Conservation (phyloP, 1,140 invertebrate species). For the Luehdorfia chinensis region DNA sequence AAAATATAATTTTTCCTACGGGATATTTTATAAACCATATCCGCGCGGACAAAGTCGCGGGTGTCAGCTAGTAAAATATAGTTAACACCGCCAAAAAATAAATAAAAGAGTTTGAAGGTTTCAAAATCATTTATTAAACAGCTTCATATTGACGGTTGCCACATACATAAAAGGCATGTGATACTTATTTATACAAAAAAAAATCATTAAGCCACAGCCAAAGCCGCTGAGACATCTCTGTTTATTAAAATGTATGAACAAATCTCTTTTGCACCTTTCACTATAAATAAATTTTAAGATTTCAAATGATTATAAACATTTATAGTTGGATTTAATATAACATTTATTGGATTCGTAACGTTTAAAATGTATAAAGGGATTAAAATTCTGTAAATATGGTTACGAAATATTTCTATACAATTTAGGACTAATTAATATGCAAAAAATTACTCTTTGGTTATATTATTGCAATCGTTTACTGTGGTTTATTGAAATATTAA, state of each 20-base stretch:
- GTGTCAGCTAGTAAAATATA: too few relatives aligned
- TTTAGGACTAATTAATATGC: not conserved
- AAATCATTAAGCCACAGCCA: not conserved
- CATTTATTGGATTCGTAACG: too few relatives aligned
- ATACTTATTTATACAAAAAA: not conserved
- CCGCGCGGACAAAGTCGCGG: too few relatives aligned
- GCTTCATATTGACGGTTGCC: constrained; percentile 1
- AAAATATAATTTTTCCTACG: too few relatives aligned
- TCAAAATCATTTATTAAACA: constrained; percentile 11
- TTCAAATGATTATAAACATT: not conserved
- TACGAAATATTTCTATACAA: not conserved
- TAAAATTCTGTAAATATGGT: not conserved
- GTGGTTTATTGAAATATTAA: not conserved
- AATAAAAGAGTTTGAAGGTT: not conserved
- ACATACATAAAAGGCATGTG: not conserved
- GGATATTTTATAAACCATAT: too few relatives aligned
- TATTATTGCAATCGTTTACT: not conserved
- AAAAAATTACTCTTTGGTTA: not conserved
- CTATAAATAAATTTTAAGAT: not conserved
- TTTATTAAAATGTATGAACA: not conserved
- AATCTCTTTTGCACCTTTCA: not conserved
- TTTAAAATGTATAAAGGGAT: not conserved
- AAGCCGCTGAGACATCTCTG: not conserved
- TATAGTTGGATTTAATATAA: not conserved
- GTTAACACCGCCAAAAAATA: too few relatives aligned